A percentile compares a stretch with the other conserved stretches of the same genome.
Evolutionary conservation across 2,113 vertebrate genomes (phyloP).

Genomic region (Vulpes lagopus): DNA sequence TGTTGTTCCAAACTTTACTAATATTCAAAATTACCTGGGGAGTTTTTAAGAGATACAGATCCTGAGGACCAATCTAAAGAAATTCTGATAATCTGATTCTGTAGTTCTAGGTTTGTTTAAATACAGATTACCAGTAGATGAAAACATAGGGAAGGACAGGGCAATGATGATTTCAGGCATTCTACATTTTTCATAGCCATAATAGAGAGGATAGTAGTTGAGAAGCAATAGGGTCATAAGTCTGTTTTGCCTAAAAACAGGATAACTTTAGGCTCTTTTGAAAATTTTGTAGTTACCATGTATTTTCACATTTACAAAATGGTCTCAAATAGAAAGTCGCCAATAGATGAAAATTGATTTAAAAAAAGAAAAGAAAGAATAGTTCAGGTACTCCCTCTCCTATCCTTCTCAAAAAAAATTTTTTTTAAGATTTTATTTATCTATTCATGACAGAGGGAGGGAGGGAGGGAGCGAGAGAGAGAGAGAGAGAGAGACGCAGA

Average conservation of each 20-base stretch:
- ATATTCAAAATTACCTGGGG: neutral
- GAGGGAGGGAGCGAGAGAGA: too few species aligned
- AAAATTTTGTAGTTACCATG: neutral
- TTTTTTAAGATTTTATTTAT: too few species aligned
- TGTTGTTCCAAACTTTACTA: neutral
- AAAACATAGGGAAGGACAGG: neutral
- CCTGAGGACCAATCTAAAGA: neutral
- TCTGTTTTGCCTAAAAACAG: neutral
- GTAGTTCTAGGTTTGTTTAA: neutral
- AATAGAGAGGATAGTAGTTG: neutral
- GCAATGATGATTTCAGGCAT: neutral
- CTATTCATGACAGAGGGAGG: too few species aligned
- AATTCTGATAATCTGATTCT: neutral
- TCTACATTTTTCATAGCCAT: neutral
- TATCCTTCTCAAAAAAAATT: neutral
- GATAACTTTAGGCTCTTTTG: neutral
- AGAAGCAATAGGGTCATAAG: neutral
- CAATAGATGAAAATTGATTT: neutral
- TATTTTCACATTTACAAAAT: slow-evolving; percentile 33
- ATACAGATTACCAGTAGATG: neutral
- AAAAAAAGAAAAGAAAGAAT: neutral
- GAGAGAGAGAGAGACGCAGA: too few species aligned
- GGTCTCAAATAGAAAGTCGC: neutral
- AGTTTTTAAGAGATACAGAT: neutral
- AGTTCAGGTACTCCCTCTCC: neutral